phyloP scores from a whole-genome alignment of 2,888 invertebrate genomes.

The Herminia tarsipennalis region DNA sequence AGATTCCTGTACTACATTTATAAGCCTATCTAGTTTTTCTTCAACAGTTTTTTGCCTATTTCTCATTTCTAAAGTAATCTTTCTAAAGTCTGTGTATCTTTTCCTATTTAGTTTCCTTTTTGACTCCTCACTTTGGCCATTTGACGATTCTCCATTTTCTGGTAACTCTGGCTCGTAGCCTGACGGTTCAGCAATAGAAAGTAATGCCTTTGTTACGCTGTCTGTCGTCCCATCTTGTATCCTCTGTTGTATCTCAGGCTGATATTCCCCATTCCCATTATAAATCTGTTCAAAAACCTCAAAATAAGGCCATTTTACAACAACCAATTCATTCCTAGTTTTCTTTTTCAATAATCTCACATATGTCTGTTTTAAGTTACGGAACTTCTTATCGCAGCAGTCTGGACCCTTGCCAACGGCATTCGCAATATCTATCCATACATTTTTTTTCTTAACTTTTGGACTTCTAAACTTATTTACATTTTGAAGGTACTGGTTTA shows the following conservation, averaged over 20 bases:
- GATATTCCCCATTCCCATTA: conserved; percentile 71
- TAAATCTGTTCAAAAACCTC: conserved; percentile 76
- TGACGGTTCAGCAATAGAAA: conserved; percentile 61
- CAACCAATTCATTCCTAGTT: conserved; percentile 57
- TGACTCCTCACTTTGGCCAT: conserved; percentile 58
- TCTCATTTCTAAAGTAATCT: conserved; percentile 73
- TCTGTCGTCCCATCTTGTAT: conserved; percentile 67
- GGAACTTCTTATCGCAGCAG: conserved; percentile 77
- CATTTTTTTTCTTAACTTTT: conserved; percentile 77
- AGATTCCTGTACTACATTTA: conserved; percentile 79
- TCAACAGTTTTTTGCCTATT: conserved; percentile 76
- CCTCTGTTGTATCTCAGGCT: conserved; percentile 72
- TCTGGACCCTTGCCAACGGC: conserved; percentile 72
- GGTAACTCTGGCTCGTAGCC: conserved; percentile 46
- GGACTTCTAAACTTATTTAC: conserved; percentile 75
- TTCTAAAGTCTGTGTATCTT: conserved; percentile 69
- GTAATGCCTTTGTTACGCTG: conserved; percentile 66
- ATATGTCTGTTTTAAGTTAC: conserved; percentile 78
- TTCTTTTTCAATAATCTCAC: conserved; percentile 73
- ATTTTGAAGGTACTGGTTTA: conserved; percentile 71
- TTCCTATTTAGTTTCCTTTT: conserved; percentile 61
- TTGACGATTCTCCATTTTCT: conserved; percentile 61
- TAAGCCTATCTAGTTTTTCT: conserved; percentile 76
- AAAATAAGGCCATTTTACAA: conserved; percentile 80
- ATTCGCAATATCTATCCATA: conserved; percentile 72